Evolutionary conservation across 2,113 vertebrate genomes (phyloP).

Genomic region (Pundamilia nyererei): DNA sequence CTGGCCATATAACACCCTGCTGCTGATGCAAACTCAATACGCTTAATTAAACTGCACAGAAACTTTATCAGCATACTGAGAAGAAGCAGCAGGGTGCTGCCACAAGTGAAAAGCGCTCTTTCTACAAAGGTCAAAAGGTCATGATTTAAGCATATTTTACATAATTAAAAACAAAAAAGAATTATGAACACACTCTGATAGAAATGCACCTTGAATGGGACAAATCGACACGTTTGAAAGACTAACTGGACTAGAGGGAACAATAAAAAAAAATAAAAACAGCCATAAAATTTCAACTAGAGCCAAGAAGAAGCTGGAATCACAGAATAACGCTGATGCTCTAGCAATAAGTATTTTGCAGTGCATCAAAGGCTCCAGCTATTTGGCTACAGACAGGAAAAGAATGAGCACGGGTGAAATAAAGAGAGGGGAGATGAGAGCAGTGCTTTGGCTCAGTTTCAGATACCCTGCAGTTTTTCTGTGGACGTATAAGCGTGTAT

Average conservation of each 20-base stretch:
- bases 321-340: constrained; percentile 24
- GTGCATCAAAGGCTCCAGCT: constrained; percentile 38
- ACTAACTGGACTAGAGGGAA: background rate
- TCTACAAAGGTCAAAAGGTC: constrained; percentile 19
- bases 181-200: background rate
- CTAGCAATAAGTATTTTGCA: constrained; percentile 21
- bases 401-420: constrained; percentile 29
- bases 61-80: constrained; percentile 50
- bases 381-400: constrained; percentile 18
- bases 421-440: constrained; percentile 7
- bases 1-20: constrained; percentile 57
- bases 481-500: background rate
- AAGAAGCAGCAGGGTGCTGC: constrained; percentile 10
- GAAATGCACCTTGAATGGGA: background rate
- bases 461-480: constrained; percentile 12
- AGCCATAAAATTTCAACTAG: background rate
- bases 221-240: background rate
- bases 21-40: constrained; percentile 69
- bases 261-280: background rate
- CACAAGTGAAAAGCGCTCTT: constrained; percentile 8
- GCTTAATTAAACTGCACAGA: constrained; percentile 69
- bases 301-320: constrained; percentile 15
- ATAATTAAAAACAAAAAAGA: background rate
- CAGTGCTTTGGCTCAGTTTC: constrained; percentile 49
- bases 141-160: background rate